Evolutionary conservation across 2,888 invertebrate species (phyloP), one percentile per base, ranked within the genome.

Genomic region (Amblyteles armatorius): DNA sequence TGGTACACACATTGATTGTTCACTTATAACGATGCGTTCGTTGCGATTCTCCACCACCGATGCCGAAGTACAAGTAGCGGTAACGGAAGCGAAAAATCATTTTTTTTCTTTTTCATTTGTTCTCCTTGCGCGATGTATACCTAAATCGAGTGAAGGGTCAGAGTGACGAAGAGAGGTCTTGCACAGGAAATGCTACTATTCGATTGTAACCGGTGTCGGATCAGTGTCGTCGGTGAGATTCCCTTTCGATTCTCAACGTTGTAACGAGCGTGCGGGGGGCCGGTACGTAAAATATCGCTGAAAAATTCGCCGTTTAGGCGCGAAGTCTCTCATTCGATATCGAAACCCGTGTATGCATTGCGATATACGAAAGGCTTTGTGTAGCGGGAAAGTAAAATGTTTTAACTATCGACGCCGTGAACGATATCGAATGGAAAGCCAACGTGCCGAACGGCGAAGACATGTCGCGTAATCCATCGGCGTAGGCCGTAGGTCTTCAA

Each of bases 401-500:
- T 44, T 44, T 44, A 44, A 13, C 11, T 13, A 44, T 44, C 44
- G 44, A 44, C 44, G 13, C 44, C 44, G 13, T 44, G 44, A 44
- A 13, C 22, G 13, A 36, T 3, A 11, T 16, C 1, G 29, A 60
- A 33, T 29, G 29, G 60, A 60, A 74, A 65, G 50, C 48, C 29
- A 73, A 73, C 68, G 57, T 68, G 68, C 36, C 68, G 78, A 71
- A 73, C 73, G 60, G 29, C 33, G n/a, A 60, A 33, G 6, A 60
- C 60, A 72, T 22, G 79, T 68, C 77, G 52, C 72, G 68, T 76
- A 73, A 79, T 80, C 74, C 81, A 80, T 85, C 76, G 80, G 82
- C 86, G 82, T 68, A 57, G 72, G 79, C 78, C 22, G 44, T 40
- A 69, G 67, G 44, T 93, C 93, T 94, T 94, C 93, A 94, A 94